Evolutionary conservation across 2,888 invertebrate genomes (phyloP).

Genomic region (Drosophila algonquin): DNA sequence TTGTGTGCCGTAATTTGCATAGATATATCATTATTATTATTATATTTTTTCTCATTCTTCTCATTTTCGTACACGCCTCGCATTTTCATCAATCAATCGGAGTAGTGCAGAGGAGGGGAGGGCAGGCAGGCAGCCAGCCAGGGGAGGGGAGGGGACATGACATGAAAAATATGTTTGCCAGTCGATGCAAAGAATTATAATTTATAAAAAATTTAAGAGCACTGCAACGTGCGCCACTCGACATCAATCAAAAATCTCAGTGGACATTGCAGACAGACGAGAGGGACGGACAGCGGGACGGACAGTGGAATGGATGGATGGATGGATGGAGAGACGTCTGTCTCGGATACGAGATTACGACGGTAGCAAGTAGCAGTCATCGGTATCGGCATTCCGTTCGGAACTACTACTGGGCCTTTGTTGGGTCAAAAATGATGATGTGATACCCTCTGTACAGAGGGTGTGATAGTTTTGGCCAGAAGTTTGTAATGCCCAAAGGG

Average conservation of each 20-base stretch:
- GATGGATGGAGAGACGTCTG: constrained; percentile 15
- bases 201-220: constrained; percentile 78
- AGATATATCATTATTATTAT: constrained; percentile 78
- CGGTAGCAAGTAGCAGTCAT: constrained; percentile 18
- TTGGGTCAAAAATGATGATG: background rate
- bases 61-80: constrained; percentile 59
- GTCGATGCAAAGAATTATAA: constrained; percentile 76
- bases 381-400: background rate
- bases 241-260: constrained; percentile 72
- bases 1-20: constrained; percentile 70
- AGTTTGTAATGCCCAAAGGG: no score
- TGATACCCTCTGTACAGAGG: background rate
- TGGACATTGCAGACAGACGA: constrained; percentile 55
- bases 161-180: constrained; percentile 73
- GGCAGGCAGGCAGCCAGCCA: constrained; percentile 17
- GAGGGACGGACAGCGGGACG: constrained; percentile 26
- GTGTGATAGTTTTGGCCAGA: no score
- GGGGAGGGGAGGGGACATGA: constrained; percentile 38
- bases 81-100: constrained; percentile 71
- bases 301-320: constrained; percentile 18
- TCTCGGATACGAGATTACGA: constrained; percentile 27
- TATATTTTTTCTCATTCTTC: constrained; percentile 46
- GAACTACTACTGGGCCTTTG: background rate
- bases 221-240: constrained; percentile 68
- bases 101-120: background rate